Conservation (phyloP, 1,140 invertebrate genomes). For the Lamellibrachia luymesi region DNA sequence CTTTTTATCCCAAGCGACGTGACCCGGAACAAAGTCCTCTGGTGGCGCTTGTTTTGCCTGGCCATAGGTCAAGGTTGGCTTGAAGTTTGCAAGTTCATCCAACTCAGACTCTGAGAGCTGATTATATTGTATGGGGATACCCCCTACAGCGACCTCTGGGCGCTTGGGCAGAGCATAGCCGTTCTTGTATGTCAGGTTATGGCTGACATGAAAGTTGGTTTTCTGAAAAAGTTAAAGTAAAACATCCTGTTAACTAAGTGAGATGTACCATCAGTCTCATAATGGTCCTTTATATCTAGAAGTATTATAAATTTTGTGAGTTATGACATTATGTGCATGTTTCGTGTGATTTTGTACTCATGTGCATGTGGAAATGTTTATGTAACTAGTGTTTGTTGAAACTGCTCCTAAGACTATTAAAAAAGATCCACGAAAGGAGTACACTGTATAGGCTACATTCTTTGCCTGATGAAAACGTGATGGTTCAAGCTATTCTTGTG, state of each 20-base stretch:
- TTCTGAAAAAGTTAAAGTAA: constrained; percentile 52
- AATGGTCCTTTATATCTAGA: not conserved
- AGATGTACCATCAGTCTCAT: not conserved
- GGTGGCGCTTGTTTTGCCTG: constrained; percentile 64
- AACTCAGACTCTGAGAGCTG: constrained; percentile 60
- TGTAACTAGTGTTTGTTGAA: too few species aligned
- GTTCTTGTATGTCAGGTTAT: constrained; percentile 69
- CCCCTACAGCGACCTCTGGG: constrained; percentile 62
- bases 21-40: constrained; percentile 69
- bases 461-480: too few species aligned
- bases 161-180: constrained; percentile 65
- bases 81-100: constrained; percentile 64
- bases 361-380: not conserved
- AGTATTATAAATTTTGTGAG: not conserved
- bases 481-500: too few species aligned
- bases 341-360: not conserved
- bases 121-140: constrained; percentile 53
- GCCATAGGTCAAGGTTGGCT: constrained; percentile 75
- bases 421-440: too few species aligned
- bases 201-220: constrained; percentile 65
- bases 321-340: not conserved
- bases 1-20: constrained; percentile 74
- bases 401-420: too few species aligned
- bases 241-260: not conserved
- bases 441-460: too few species aligned